phyloP scores from a whole-genome alignment of 2,113 vertebrate species.

The Ranitomeya variabilis region DNA sequence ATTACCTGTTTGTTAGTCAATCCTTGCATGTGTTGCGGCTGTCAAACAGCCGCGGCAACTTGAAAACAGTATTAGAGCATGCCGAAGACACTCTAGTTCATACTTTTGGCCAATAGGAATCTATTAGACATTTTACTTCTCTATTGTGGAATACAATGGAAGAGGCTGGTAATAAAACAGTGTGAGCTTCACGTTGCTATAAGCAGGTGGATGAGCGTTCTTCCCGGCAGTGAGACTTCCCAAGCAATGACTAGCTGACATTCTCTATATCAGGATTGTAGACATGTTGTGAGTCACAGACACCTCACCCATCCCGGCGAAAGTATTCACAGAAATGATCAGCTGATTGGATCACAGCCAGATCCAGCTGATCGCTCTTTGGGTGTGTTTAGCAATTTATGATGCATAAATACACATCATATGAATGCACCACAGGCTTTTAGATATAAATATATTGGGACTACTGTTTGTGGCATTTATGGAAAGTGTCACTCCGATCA shows the following conservation, averaged over 20 bases:
- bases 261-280: conserved; percentile 1
- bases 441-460: background rate
- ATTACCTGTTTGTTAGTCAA: too few species aligned
- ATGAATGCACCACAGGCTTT: background rate
- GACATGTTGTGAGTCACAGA: conserved; percentile 37
- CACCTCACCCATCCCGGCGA: conserved; percentile 25
- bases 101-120: too few species aligned
- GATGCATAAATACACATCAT: background rate
- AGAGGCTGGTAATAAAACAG: too few species aligned
- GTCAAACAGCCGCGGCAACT: too few species aligned
- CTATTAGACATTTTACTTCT: too few species aligned
- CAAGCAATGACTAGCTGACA: background rate
- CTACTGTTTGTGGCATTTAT: background rate
- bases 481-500: background rate
- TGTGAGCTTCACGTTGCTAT: background rate
- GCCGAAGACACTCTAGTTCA: too few species aligned
- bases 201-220: background rate
- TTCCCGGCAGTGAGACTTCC: conserved; percentile 20
- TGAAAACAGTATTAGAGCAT: too few species aligned
- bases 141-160: too few species aligned
- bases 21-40: too few species aligned
- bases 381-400: background rate
- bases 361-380: background rate
- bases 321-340: conserved; percentile 14
- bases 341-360: conserved; percentile 30